A percentile compares a stretch with the other conserved stretches of the same genome.
Conservation (phyloP, 1,140 invertebrate species). For the Ceratina japonica region DNA sequence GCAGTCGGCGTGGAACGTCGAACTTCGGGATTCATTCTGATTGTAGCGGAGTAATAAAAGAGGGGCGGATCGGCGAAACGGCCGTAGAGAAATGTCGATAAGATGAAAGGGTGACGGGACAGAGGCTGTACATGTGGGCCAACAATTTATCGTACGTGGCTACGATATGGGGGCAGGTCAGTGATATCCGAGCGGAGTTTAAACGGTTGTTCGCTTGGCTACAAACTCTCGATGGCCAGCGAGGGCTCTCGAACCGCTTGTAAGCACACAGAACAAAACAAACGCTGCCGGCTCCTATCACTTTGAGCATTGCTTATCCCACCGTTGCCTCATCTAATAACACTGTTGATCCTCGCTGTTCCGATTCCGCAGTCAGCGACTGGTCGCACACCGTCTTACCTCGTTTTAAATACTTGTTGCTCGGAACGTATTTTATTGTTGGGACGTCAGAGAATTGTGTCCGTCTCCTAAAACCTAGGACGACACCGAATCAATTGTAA, state of each 20-base stretch:
- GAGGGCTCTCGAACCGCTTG: conserved; percentile 50
- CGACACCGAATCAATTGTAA: too few relatives aligned
- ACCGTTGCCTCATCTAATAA: conserved; percentile 4
- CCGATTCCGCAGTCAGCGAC: background rate
- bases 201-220: conserved; percentile 61
- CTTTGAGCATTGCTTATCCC: background rate
- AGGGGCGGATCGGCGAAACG: conserved; percentile 47
- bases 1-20: too few relatives aligned
- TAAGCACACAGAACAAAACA: conserved; percentile 43
- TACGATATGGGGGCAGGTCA: conserved; percentile 59
- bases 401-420: too few relatives aligned
- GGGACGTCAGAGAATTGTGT: too few relatives aligned
- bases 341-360: background rate
- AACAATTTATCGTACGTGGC: conserved; percentile 51
- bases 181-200: conserved; percentile 61
- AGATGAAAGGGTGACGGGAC: conserved; percentile 48
- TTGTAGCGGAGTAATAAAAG: background rate
- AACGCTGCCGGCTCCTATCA: background rate
- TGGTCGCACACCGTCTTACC: background rate
- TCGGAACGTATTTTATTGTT: background rate
- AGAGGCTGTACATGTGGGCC: conserved; percentile 47
- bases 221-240: conserved; percentile 46
- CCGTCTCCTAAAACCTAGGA: too few relatives aligned
- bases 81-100: conserved; percentile 59
- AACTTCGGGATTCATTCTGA: too few relatives aligned